These are phyloP conservation scores for Caenorhabditis elegans DNA, from an alignment of 1,140 invertebrate genomes.

Conservation along the genomic window WBcel235 BX284605.5:10242501-10243000, in stretches of 20 bases:
- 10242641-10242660: background rate
- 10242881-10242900: background rate
- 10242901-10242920: background rate
- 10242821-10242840: no score
- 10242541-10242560: background rate
- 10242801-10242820: no score
- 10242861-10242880: background rate
- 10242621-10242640: background rate
- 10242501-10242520: background rate
- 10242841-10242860: no score
- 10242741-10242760: no score
- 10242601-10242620: background rate
- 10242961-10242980: constrained; percentile 6
- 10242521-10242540: background rate
- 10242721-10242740: background rate
- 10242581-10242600: background rate
- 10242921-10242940: background rate
- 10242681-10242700: background rate
- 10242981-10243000: background rate
- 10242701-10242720: background rate
- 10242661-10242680: background rate
- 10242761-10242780: no score
- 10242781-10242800: no score
- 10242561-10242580: background rate
- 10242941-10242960: background rate